Evolutionary conservation across 53 echinoderm and acorn worm genomes (phyloP).

Genomic region (Echinometra lucunter): DNA sequence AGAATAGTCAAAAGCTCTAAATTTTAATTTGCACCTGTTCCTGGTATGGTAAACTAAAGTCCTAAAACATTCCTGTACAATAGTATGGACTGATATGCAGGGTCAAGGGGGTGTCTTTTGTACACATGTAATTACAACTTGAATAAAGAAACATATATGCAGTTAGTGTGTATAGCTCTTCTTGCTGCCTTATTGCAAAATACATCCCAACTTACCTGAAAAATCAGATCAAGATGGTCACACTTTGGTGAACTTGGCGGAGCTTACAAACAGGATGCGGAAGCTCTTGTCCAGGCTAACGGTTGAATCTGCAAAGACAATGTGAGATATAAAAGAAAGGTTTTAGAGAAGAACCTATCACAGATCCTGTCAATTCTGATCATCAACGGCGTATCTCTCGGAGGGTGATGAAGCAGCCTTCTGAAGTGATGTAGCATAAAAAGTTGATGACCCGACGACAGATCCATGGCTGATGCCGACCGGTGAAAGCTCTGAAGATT

Average conservation of each 20-base stretch:
- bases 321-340: neutral
- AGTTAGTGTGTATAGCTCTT: no score
- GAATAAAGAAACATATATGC: no score
- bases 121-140: no score
- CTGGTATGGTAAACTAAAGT: no score
- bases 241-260: neutral
- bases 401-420: constrained; percentile 28
- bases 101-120: no score
- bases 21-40: no score
- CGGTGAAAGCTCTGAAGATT: constrained; percentile 51
- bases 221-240: neutral
- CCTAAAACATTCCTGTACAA: no score
- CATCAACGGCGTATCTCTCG: neutral
- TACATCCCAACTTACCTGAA: constrained; percentile 8
- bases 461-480: constrained; percentile 13
- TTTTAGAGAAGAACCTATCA: neutral
- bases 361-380: constrained; percentile 18
- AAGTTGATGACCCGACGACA: constrained; percentile 49
- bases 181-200: neutral
- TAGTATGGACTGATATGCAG: no score
- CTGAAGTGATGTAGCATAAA: constrained; percentile 66
- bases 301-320: constrained; percentile 40
- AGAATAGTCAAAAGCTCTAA: no score
- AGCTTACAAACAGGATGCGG: neutral
- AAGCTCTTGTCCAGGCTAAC: constrained; percentile 6